Evolutionary conservation across 2,888 invertebrate species (phyloP).

Genomic region (Portevinia maculata): DNA sequence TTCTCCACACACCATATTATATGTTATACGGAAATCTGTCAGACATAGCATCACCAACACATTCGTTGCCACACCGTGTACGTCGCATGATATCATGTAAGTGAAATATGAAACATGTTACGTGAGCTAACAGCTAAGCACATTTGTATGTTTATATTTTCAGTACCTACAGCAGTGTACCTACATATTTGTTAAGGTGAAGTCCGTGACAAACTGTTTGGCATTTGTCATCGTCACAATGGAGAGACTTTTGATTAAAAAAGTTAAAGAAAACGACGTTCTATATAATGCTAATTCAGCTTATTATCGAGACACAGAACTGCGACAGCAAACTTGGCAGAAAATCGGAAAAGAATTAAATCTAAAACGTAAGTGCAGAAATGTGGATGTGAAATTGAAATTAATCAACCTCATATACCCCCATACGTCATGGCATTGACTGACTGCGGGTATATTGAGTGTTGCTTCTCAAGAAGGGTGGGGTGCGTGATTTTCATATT

Average conservation of each 20-base stretch:
- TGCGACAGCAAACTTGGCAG: constrained; percentile 45
- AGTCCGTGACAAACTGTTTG: too few species aligned
- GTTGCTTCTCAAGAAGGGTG: too few species aligned
- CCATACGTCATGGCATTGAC: neutral
- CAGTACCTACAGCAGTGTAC: constrained; percentile 2
- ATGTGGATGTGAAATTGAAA: neutral
- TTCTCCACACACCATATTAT: neutral
- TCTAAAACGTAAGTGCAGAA: constrained; percentile 31
- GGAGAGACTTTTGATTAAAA: constrained; percentile 39
- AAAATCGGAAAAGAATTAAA: constrained; percentile 55
- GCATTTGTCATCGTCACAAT: neutral
- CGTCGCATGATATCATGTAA: constrained; percentile 42
- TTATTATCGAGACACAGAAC: constrained; percentile 46
- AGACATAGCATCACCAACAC: constrained; percentile 9
- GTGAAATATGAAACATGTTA: constrained; percentile 41
- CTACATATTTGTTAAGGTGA: neutral
- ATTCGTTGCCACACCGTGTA: constrained; percentile 1
- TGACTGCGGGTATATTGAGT: too few species aligned
- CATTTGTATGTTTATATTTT: constrained; percentile 15
- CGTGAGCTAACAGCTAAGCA: constrained; percentile 27
- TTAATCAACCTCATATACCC: neutral
- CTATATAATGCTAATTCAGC: constrained; percentile 33
- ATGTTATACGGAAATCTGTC: neutral
- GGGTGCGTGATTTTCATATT: too few species aligned
- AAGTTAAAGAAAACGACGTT: constrained; percentile 37